phyloP scores from a whole-genome alignment of 2,797 vertebrate genomes.

The Taenioides sp. region DNA sequence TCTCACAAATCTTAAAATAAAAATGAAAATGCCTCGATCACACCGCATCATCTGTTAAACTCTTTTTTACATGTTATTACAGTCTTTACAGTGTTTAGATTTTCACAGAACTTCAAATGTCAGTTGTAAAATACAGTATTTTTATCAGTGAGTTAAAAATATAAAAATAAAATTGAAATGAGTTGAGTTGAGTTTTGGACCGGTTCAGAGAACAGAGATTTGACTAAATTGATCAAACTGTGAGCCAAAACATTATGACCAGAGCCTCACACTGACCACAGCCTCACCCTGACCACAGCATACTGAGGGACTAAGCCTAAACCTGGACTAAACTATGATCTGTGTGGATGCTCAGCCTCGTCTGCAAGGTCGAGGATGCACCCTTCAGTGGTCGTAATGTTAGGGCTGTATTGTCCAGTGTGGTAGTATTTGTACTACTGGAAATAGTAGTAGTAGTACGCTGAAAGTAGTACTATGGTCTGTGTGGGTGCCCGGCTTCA shows the following conservation, averaged over 20 bases:
- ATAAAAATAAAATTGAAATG: background rate
- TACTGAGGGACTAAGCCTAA: background rate
- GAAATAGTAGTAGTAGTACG: background rate
- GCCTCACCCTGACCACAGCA: too few species aligned
- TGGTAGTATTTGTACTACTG: too few species aligned
- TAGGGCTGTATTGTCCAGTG: too few species aligned
- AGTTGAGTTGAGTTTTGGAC: background rate
- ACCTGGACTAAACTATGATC: background rate
- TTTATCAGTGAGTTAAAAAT: too few species aligned
- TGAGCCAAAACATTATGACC: background rate
- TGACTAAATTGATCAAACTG: background rate
- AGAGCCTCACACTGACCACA: too few species aligned
- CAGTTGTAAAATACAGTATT: background rate
- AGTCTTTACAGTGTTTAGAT: background rate
- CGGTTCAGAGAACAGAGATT: background rate
- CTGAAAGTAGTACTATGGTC: conserved; percentile 70
- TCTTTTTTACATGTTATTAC: background rate
- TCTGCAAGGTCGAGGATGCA: too few species aligned
- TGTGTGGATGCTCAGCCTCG: too few species aligned
- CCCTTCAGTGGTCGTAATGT: too few species aligned
- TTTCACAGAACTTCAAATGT: background rate
- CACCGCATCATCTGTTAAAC: too few species aligned
- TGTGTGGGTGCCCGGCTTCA: conserved; percentile 91
- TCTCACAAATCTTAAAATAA: background rate
- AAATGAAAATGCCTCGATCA: too few species aligned